Base-by-base conservation (phyloP, 2,113 vertebrate species). In the Glaucomys volans region DNA sequence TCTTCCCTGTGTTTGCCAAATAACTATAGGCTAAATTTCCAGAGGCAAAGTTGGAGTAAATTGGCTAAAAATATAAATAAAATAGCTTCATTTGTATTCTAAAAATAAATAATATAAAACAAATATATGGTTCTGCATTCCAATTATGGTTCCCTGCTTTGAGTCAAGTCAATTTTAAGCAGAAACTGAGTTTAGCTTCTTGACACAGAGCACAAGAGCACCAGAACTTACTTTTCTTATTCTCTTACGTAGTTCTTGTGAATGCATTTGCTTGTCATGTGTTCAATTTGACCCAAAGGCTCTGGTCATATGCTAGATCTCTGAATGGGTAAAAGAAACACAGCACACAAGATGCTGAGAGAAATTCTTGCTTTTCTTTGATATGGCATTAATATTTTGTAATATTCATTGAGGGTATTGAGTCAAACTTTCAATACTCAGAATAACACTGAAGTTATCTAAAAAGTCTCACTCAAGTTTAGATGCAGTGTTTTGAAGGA, bases 91-190 rank as follows among this genome's bases (percentile, higher is more conserved):
- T 28, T 62, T 42, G 6, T 77, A 47, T 95, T 92, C 30, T 52
- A 83, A 94, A 95, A 87, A 71, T 2, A 82, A 90, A 37, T 94
- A n/a, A 87, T 62, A 57, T 54, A 91, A 94, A 28, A 87, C 26
- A 84, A 2, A 6, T 32, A 3, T 67, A 37, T 67, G 24, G 11
- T 66, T 95, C 92, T 72, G 75, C 83, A 57, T 54, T 5, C 14
- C 47, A 95, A 75, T 42, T 79, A 42, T 30, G 40, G 1, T 52
- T 77, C 28, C 4, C 32, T 47, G 66, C n/a, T 94, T 35, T 84
- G 2, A 91, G 35, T 86, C 20, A 76, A 91, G 28, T 44, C 28
- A 32, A 50, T 69, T 76, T 90, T 26, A 79, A 77, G 50, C 13
- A 79, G 30, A 89, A 95, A 77, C 8, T 42, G 67, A 35, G 5